Base-by-base conservation (phyloP, 2,888 invertebrate species). In the Tetragnatha montana region DNA sequence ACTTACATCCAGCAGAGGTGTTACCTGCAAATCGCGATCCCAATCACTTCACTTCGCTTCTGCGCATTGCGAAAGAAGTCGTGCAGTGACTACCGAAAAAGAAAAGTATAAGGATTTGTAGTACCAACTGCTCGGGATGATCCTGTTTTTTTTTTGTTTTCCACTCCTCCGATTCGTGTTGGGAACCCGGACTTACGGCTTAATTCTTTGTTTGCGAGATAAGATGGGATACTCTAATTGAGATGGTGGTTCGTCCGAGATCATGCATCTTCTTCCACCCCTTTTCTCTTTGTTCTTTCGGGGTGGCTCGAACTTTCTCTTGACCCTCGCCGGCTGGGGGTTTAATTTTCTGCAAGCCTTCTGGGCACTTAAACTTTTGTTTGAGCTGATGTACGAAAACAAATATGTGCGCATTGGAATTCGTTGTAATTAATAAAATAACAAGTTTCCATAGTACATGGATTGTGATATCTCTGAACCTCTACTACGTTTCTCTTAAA, bases 141-240 rank as follows among this genome's bases (percentile, higher is more conserved):
- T 60, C 60, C 17, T 17, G 21, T 74, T 81, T 68, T 35, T n/a
- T n/a, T 49, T 73, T 79, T 88, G 73, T 83, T 68, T 22, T 78
- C 35, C 73, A 69, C 47, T 49, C 12, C 74, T 22, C 47, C 47
- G 19, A 6, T 50, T 79, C 60, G 51, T 71, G 71, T n/a, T 60
- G 8, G 8, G 22, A 12, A 68, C 75, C 88, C 88, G 88, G 88
- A 88, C 79, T 21, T 75, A 79, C 83, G 76, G 79, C 88, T 88
- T 60, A 79, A 88, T 88, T 79, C 83, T 88, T 83, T 79, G 81
- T 88, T 78, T 82, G 78, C 51, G 71, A 76, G 78, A 81, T 81
- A 82, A 82, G 74, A 79, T 21, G 8, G 71, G 79, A 60, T 17
- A 75, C 22, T 68, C 79, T 82, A 83, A 83, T 88, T 83, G 83